These are phyloP conservation scores for Hydrotaea diabolus DNA, from an alignment of 2,888 invertebrate genomes.

Conservation along the genomic window DNA sequence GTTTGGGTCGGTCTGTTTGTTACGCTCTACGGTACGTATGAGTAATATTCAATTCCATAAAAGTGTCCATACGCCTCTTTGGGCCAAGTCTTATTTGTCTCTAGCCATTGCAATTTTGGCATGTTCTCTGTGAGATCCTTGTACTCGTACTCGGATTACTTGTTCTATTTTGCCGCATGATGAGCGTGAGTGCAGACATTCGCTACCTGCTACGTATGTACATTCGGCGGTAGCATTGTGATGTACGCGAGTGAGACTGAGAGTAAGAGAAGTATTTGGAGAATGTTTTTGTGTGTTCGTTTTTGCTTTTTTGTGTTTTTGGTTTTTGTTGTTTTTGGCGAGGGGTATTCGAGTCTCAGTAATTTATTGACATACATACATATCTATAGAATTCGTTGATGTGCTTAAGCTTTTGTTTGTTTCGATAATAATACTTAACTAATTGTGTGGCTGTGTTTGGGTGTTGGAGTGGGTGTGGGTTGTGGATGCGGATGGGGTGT, in stretches of 20 bases:
- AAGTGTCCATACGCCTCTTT: slow-evolving; percentile 22
- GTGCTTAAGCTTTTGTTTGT: slow-evolving; percentile 57
- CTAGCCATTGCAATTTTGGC: background rate
- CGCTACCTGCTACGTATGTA: background rate
- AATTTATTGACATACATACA: slow-evolving; percentile 37
- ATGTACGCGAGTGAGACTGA: background rate
- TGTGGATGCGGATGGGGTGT: background rate
- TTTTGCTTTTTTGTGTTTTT: slow-evolving; percentile 63
- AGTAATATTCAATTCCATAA: slow-evolving; percentile 25
- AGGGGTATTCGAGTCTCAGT: slow-evolving; percentile 35
- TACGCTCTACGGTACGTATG: slow-evolving; percentile 23
- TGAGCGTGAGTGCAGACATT: background rate
- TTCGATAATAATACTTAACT: slow-evolving; percentile 51
- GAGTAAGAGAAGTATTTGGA: background rate
- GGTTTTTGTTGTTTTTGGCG: slow-evolving; percentile 63
- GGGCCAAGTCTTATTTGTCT: slow-evolving; percentile 1
- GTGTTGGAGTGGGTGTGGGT: slow-evolving; percentile 14
- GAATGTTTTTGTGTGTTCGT: slow-evolving; percentile 56
- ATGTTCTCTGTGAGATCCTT: background rate
- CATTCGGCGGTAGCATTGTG: background rate
- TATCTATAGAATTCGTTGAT: slow-evolving; percentile 48
- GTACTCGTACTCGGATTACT: background rate
- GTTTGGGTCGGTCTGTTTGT: background rate
- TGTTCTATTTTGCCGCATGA: background rate
- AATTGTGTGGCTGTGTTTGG: slow-evolving; percentile 48